Evolutionary conservation across 2,113 vertebrate species (phyloP).

Genomic region (Aegotheles bennettii): DNA sequence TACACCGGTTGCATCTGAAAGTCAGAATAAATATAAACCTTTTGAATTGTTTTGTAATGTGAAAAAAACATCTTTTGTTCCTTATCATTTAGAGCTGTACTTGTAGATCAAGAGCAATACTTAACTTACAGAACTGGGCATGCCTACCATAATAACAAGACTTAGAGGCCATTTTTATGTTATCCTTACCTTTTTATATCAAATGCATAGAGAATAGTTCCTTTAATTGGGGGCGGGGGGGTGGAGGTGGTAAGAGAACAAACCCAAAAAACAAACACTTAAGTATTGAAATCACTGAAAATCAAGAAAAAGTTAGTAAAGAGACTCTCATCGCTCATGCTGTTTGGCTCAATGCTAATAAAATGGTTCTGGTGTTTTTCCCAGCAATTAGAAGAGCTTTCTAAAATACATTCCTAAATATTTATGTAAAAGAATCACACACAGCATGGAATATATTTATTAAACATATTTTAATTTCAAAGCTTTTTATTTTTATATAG

Average conservation of each 20-base stretch:
- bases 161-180: not conserved
- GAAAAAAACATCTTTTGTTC: not conserved
- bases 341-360: not conserved
- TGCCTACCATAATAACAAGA: not conserved
- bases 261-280: not conserved
- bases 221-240: not conserved
- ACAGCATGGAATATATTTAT: slow-evolving; percentile 9
- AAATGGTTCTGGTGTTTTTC: not conserved
- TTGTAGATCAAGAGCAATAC: not conserved
- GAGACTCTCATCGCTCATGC: not conserved
- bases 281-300: not conserved
- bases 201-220: not conserved
- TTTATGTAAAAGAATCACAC: not conserved
- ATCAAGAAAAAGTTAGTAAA: not conserved
- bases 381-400: not conserved
- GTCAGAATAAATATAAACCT: not conserved
- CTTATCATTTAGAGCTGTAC: not conserved
- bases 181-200: not conserved
- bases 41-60: not conserved
- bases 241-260: not conserved
- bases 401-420: not conserved
- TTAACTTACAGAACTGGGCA: not conserved
- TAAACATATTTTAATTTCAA: not conserved
- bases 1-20: not conserved
- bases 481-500: slow-evolving; percentile 10